Conservation (phyloP, 2,113 vertebrate species). For the Bufo gargarizans region DNA sequence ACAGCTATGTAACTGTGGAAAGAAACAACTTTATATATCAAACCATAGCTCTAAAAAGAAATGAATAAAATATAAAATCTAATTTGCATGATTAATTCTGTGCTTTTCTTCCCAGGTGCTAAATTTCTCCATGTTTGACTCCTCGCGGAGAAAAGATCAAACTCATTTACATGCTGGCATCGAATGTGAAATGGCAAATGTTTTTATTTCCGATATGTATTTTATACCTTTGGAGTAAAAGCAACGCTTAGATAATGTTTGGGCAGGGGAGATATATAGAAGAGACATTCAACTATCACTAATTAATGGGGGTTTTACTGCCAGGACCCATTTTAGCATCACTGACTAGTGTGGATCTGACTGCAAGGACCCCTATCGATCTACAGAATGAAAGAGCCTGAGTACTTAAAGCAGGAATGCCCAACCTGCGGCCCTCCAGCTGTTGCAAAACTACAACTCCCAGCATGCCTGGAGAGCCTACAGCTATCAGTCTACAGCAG, state of each 20-base stretch:
- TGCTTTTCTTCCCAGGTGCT: slow-evolving; percentile 33
- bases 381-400: too few relatives aligned
- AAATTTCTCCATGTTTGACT: background rate
- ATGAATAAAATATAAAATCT: slow-evolving; percentile 40
- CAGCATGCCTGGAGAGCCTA: too few relatives aligned
- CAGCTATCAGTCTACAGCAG: too few relatives aligned
- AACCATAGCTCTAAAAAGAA: background rate
- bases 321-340: too few relatives aligned
- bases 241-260: background rate
- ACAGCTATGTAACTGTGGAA: background rate
- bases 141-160: background rate
- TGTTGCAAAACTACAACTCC: too few relatives aligned
- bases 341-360: too few relatives aligned
- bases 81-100: slow-evolving; percentile 34
- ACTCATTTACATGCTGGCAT: background rate
- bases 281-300: too few relatives aligned
- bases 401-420: too few relatives aligned
- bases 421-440: too few relatives aligned
- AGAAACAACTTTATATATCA: background rate
- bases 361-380: too few relatives aligned
- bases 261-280: background rate
- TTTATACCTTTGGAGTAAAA: background rate
- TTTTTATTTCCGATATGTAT: too few relatives aligned
- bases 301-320: too few relatives aligned
- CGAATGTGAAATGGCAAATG: background rate